Percentiles rank a stretch among this genome's conserved stretches.
Conservation (phyloP, 2,888 invertebrate species). For the Clepsis dumicolana region DNA sequence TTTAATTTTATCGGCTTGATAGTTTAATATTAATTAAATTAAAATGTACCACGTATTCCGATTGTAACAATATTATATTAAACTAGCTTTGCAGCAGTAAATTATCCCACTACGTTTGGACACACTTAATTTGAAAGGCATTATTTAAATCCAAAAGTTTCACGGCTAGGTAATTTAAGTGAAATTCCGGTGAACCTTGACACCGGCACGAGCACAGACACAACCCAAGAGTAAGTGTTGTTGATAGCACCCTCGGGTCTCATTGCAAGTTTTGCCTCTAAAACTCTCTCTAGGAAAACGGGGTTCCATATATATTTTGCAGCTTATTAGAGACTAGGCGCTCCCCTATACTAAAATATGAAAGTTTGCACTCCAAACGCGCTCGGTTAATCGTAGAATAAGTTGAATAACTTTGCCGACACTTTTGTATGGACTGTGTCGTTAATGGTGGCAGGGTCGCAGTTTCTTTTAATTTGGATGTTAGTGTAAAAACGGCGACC, state of each 20-base stretch:
- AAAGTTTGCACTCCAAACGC: conserved; percentile 63
- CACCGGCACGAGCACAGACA: conserved; percentile 61
- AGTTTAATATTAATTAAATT: no score
- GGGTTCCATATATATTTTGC: conserved; percentile 68
- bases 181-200: conserved; percentile 66
- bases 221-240: conserved; percentile 70
- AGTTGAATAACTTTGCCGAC: conserved; percentile 69
- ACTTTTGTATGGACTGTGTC: conserved; percentile 48
- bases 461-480: conserved; percentile 11
- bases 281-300: conserved; percentile 64
- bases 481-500: neutral
- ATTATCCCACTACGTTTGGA: neutral
- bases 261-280: conserved; percentile 65
- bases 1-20: no score
- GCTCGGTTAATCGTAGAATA: conserved; percentile 75
- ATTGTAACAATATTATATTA: no score
- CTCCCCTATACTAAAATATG: conserved; percentile 73
- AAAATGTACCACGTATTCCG: no score
- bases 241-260: conserved; percentile 70
- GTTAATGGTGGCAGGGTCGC: conserved; percentile 46
- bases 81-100: neutral
- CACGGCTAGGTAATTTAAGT: conserved; percentile 60
- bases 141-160: conserved; percentile 57
- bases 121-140: conserved; percentile 39
- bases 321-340: conserved; percentile 68